phyloP scores from a whole-genome alignment of 2,888 invertebrate genomes.

The Isoperla grammatica region DNA sequence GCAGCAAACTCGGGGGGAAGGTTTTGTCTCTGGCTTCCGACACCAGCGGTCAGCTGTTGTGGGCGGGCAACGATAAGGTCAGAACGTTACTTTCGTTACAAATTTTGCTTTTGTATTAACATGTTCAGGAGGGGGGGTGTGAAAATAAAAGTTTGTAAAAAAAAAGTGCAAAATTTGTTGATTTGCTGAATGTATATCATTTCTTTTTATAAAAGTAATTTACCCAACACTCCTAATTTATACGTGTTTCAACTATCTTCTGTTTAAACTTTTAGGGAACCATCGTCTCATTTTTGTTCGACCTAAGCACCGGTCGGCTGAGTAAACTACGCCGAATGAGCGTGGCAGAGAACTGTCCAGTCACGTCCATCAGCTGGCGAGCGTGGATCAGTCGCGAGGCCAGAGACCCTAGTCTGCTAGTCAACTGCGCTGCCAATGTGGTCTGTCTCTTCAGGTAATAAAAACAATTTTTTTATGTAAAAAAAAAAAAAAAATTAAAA shows the following conservation, averaged over 20 bases:
- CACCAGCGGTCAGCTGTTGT: constrained; percentile 69
- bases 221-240: too few species aligned
- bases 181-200: too few species aligned
- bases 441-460: constrained; percentile 59
- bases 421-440: constrained; percentile 70
- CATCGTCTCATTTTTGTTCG: constrained; percentile 64
- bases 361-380: constrained; percentile 70
- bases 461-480: too few species aligned
- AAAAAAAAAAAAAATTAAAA: too few species aligned
- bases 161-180: neutral
- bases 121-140: too few species aligned
- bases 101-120: too few species aligned
- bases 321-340: constrained; percentile 59
- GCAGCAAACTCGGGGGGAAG: constrained; percentile 49
- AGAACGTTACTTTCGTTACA: constrained; percentile 34
- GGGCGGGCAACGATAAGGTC: constrained; percentile 76
- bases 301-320: constrained; percentile 59
- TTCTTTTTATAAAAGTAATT: too few species aligned
- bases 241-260: too few species aligned
- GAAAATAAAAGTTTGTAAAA: too few species aligned
- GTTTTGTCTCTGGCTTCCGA: constrained; percentile 69
- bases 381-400: constrained; percentile 77
- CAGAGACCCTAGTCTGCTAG: constrained; percentile 65
- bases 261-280: constrained; percentile 56
- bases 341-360: constrained; percentile 56